Evolutionary conservation across 2,888 invertebrate species (phyloP).

Genomic region (Philaethria dido): DNA sequence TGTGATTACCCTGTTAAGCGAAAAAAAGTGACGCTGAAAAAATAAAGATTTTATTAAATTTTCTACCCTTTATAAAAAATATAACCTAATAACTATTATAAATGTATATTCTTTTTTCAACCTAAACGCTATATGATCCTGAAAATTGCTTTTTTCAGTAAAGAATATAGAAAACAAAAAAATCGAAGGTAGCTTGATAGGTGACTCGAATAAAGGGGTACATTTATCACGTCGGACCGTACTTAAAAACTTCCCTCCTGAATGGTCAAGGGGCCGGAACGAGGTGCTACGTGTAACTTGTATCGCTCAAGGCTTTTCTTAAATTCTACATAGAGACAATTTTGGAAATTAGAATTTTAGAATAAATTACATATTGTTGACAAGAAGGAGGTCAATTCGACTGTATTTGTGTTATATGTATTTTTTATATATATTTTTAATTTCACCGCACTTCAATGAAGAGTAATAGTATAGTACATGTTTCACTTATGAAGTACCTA

Average conservation of each 20-base stretch:
- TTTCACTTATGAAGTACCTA: background rate
- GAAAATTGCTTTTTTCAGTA: slow-evolving; percentile 18
- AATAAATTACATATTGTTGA: background rate
- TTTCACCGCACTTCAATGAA: no score
- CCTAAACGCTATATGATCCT: slow-evolving; percentile 10
- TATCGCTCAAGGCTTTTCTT: slow-evolving; percentile 6
- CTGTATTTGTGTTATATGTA: background rate
- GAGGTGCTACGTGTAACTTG: slow-evolving; percentile 7
- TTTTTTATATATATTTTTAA: no score
- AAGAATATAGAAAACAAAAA: slow-evolving; percentile 21
- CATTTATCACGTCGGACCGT: slow-evolving; percentile 29
- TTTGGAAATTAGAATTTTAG: background rate
- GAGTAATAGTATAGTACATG: background rate
- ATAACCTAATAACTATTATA: background rate
- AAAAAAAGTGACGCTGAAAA: no score
- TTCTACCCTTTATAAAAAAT: background rate
- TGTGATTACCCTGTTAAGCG: background rate
- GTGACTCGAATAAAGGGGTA: slow-evolving; percentile 25
- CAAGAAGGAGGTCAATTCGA: no score
- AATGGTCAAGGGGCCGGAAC: slow-evolving; percentile 27
- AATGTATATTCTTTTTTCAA: background rate
- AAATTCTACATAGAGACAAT: background rate
- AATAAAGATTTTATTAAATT: background rate
- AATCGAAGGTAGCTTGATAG: slow-evolving; percentile 25
- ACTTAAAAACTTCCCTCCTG: slow-evolving; percentile 28